Conservation (phyloP, 2,113 vertebrate species). For the Tyrannus savana region DNA sequence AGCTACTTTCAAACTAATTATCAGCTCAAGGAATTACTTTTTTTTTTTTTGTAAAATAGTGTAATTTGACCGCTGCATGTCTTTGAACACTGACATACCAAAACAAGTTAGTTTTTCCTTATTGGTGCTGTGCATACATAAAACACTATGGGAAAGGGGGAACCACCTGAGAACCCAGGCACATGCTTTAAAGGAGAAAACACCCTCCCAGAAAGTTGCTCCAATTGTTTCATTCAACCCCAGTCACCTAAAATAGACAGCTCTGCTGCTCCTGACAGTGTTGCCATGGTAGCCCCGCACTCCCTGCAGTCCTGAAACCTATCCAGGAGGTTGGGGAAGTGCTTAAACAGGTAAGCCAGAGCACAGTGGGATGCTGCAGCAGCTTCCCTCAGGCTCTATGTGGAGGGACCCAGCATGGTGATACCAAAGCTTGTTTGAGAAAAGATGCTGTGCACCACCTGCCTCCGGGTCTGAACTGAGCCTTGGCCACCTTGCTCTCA, state of each 20-base stretch:
- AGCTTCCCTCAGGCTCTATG: background rate
- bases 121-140: background rate
- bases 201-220: background rate
- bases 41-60: background rate
- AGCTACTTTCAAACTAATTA: background rate
- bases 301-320: background rate
- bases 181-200: background rate
- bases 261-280: background rate
- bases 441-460: background rate
- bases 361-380: background rate
- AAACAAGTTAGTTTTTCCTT: background rate
- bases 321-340: background rate
- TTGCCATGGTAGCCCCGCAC: background rate
- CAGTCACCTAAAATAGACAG: background rate
- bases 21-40: background rate
- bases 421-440: background rate
- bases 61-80: background rate
- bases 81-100: background rate
- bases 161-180: background rate
- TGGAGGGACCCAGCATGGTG: accelerated
- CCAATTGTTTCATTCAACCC: background rate
- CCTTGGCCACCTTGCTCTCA: background rate
- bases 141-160: background rate
- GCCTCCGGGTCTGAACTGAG: background rate
- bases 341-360: background rate